phyloP scores from a whole-genome alignment of 2,888 invertebrate genomes.

The Eupithecia inturbata region DNA sequence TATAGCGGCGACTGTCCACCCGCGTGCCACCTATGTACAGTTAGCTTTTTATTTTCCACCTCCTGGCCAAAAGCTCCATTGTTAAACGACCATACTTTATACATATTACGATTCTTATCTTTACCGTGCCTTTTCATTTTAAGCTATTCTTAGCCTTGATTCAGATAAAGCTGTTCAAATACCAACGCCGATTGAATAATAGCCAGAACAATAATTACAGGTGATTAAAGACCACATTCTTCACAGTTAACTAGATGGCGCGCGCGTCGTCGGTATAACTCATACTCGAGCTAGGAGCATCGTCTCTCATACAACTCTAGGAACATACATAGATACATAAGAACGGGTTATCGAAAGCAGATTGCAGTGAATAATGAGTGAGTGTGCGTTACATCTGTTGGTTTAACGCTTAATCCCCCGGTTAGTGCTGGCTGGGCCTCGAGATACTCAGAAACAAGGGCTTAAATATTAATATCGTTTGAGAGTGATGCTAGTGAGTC shows the following conservation, averaged over 20 bases:
- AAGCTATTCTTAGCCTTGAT: neutral
- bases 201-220: slow-evolving; percentile 45
- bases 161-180: slow-evolving; percentile 2
- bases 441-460: neutral
- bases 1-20: slow-evolving; percentile 38
- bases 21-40: slow-evolving; percentile 41
- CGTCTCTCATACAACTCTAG: neutral
- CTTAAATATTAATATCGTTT: neutral
- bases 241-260: slow-evolving; percentile 52
- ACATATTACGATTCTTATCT: slow-evolving; percentile 3
- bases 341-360: slow-evolving; percentile 59
- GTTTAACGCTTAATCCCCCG: slow-evolving; percentile 17
- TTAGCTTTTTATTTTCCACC: slow-evolving; percentile 22
- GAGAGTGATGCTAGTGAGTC: neutral
- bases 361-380: slow-evolving; percentile 34
- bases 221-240: slow-evolving; percentile 55
- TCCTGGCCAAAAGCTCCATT: slow-evolving; percentile 9
- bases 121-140: neutral
- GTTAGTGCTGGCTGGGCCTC: neutral
- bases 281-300: slow-evolving; percentile 35
- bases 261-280: slow-evolving; percentile 49
- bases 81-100: slow-evolving; percentile 17
- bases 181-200: neutral
- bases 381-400: slow-evolving; percentile 2
- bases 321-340: slow-evolving; percentile 40